Evolutionary conservation across 2,888 invertebrate species (phyloP).

Genomic region (Eupsilia transversa): DNA sequence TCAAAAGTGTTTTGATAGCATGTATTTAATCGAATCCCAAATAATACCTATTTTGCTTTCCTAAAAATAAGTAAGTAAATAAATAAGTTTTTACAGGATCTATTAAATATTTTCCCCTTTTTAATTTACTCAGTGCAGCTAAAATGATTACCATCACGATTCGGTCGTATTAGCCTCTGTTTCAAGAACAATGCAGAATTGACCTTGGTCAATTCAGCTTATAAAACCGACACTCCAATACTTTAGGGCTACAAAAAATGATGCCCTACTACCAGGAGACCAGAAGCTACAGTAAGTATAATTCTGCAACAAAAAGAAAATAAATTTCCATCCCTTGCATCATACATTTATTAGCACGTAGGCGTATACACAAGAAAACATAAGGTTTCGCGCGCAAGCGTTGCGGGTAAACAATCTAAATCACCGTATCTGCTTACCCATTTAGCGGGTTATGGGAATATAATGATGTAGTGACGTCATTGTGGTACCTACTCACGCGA

Average conservation of each 20-base stretch:
- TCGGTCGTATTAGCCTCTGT: too few species aligned
- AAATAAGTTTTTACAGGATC: too few species aligned
- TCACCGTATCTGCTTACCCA: conserved; percentile 45
- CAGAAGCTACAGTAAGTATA: conserved; percentile 10
- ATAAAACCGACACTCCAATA: background rate
- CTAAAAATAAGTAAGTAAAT: too few species aligned
- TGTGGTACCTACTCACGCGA: conserved; percentile 22
- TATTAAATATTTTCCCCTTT: too few species aligned
- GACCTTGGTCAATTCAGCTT: background rate
- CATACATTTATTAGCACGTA: conserved; percentile 48
- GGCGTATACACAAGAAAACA: conserved; percentile 28
- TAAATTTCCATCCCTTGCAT: conserved; percentile 27
- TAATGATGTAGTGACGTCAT: conserved; percentile 48
- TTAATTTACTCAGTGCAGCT: too few species aligned
- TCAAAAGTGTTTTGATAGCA: too few species aligned
- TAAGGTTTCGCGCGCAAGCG: conserved; percentile 22
- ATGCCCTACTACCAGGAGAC: conserved; percentile 14
- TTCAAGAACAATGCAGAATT: too few species aligned
- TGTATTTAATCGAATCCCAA: too few species aligned
- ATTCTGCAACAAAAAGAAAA: conserved; percentile 19
- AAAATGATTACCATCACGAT: too few species aligned
- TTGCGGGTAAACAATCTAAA: conserved; percentile 35
- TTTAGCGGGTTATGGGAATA: conserved; percentile 29
- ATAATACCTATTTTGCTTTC: too few species aligned
- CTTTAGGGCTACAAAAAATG: background rate